Evolutionary conservation across 2,113 vertebrate species (phyloP), one percentile per base, ranked within the genome.

Genomic region (Pseudois nayaur): DNA sequence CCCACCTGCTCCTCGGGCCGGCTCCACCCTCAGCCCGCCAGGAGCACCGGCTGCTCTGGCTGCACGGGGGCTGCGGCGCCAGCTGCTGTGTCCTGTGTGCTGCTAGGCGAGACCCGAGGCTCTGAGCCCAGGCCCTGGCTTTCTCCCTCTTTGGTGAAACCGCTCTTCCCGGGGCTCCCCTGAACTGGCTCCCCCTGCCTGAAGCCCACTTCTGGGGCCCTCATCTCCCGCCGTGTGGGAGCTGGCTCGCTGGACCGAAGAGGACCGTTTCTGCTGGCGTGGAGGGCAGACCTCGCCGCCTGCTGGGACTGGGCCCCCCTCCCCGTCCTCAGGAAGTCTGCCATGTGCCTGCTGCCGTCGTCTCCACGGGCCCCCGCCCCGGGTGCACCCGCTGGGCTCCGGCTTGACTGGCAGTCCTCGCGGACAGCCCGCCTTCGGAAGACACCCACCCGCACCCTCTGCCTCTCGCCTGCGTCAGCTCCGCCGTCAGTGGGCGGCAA

Each of bases 401-500:
- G 5, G 64, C n/a, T 71, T 23, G 67, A 71, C n/a, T 0, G 4
- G n/a, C n/a, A 71, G 19, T 23, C 9, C 19, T 40, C 19, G 1
- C 2, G 67, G 19, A 40, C 17, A 8, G 29, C 64, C n/a, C 4
- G 2, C 67, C 67, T 40, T 40, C 67, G 23, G 67, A 21, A 40
- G n/a, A 40, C n/a, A 40, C 67, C 67, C 67, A 74, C 67, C 67
- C 5, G 4, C 10, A 13, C 19, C 36, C 67, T 40, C 36, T 36
- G 17, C n/a, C 67, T 71, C 67, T 40, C 21, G n/a, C 9, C n/a
- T 71, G 19, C 0, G 0, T 23, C 16, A 12, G 36, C n/a, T 36
- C 14, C 14, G 1, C 31, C 1, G 7, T 40, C 19, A 0, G 19
- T 23, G n/a, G n/a, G n/a, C 2, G n/a, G 36, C n/a, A 3, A 3